Percentiles rank a stretch among this genome's conserved stretches.
These are phyloP conservation scores for Aethes cnicana DNA, from an alignment of 2,888 invertebrate species.

Conservation along the genomic window DNA sequence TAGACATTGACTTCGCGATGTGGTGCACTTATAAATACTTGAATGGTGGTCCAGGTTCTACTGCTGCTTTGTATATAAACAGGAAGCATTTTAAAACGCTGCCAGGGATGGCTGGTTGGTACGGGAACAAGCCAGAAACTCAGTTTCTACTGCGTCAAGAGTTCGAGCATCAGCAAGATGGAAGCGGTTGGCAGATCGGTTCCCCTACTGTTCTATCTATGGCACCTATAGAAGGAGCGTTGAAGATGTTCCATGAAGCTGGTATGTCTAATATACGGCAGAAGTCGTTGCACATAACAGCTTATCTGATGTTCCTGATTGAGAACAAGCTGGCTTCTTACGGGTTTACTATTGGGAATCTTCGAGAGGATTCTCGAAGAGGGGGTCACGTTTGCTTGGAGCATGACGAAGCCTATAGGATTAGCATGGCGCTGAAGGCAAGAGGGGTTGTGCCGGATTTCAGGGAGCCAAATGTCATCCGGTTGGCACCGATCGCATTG, in stretches of 20 bases:
- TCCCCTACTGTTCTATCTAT: conserved; percentile 60
- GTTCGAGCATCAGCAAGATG: conserved; percentile 64
- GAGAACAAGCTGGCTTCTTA: conserved; percentile 52
- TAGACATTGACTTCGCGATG: conserved; percentile 66
- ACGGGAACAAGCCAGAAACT: conserved; percentile 57
- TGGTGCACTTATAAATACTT: conserved; percentile 75
- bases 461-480: conserved; percentile 63
- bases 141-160: conserved; percentile 61
- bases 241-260: conserved; percentile 59
- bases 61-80: conserved; percentile 62
- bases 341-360: conserved; percentile 61
- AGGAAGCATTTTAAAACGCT: conserved; percentile 56
- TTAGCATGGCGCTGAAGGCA: conserved; percentile 57
- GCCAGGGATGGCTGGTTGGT: conserved; percentile 68
- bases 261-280: conserved; percentile 58
- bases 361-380: conserved; percentile 52
- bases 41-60: conserved; percentile 67
- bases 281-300: conserved; percentile 67
- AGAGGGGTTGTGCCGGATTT: conserved; percentile 61
- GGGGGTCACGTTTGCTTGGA: conserved; percentile 67
- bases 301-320: conserved; percentile 63
- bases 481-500: conserved; percentile 60
- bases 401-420: conserved; percentile 64
- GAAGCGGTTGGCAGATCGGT: conserved; percentile 67
- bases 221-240: conserved; percentile 63